Conservation (phyloP, 2,797 vertebrate species). For the Sus cebifrons region DNA sequence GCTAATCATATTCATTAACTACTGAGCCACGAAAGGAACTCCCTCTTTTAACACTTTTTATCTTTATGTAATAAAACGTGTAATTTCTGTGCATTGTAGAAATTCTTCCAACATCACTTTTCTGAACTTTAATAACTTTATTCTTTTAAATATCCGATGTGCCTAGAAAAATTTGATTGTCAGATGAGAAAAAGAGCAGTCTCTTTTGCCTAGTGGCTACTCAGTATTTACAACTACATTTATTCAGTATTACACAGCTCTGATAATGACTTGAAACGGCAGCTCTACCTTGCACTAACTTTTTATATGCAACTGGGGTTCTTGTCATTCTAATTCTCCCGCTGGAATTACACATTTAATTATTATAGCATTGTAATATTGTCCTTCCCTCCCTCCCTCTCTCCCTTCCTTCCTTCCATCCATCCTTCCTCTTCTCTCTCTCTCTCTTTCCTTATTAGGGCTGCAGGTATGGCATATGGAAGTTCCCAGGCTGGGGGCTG, state of each 20-base stretch:
- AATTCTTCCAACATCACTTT: not conserved
- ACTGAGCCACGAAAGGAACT: no score
- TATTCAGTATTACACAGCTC: not conserved
- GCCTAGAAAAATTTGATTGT: not conserved
- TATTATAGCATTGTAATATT: not conserved
- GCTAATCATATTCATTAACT: no score
- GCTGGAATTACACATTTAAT: not conserved
- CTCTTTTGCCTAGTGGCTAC: not conserved
- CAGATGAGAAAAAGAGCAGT: not conserved
- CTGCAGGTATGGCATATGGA: no score
- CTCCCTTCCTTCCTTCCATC: no score
- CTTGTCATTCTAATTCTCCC: not conserved
- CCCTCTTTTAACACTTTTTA: not conserved
- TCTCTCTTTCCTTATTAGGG: no score
- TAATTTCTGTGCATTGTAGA: not conserved
- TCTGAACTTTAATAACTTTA: not conserved
- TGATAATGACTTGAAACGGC: not conserved
- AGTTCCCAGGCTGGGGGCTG: no score
- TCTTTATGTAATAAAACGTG: not conserved
- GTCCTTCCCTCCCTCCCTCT: not conserved
- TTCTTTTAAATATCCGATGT: constrained; percentile 23
- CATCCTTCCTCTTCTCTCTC: no score
- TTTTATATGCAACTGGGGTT: not conserved
- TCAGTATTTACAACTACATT: not conserved
- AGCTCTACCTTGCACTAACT: not conserved